phyloP scores from a whole-genome alignment of 2,797 vertebrate species.

The Chaunax sp. region DNA sequence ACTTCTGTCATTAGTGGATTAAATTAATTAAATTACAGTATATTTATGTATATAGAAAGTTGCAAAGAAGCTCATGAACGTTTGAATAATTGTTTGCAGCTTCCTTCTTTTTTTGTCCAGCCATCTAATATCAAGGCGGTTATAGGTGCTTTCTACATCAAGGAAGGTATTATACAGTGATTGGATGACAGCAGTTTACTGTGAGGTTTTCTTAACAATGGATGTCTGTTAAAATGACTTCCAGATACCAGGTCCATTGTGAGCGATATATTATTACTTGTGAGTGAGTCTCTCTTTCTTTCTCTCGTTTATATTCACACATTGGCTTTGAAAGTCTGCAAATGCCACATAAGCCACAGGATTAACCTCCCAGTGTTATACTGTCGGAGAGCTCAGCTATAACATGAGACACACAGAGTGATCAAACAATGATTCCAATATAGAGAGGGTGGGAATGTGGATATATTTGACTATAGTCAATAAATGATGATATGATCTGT shows the following conservation, averaged over 20 bases:
- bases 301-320: slow-evolving; percentile 21
- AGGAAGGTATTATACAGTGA: neutral
- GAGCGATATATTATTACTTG: slow-evolving; percentile 4
- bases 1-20: too few species aligned
- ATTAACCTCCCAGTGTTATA: slow-evolving; percentile 37
- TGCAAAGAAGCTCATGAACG: too few species aligned
- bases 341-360: slow-evolving; percentile 46
- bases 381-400: slow-evolving; percentile 21
- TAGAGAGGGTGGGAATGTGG: neutral
- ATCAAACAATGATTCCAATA: slow-evolving; percentile 19
- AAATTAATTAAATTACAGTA: too few species aligned
- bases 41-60: too few species aligned
- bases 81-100: too few species aligned
- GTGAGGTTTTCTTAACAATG: neutral
- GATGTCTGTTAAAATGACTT: slow-evolving; percentile 22
- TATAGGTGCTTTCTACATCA: too few species aligned
- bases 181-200: slow-evolving; percentile 3
- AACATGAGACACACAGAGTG: slow-evolving; percentile 22
- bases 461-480: neutral
- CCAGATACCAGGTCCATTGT: slow-evolving; percentile 11
- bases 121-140: too few species aligned
- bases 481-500: slow-evolving; percentile 20
- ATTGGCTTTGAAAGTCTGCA: slow-evolving; percentile 39
- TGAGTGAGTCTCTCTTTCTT: neutral
- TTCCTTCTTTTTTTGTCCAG: too few species aligned